Conservation (phyloP, 2,113 vertebrate genomes). For the Gorsachius goisagi region DNA sequence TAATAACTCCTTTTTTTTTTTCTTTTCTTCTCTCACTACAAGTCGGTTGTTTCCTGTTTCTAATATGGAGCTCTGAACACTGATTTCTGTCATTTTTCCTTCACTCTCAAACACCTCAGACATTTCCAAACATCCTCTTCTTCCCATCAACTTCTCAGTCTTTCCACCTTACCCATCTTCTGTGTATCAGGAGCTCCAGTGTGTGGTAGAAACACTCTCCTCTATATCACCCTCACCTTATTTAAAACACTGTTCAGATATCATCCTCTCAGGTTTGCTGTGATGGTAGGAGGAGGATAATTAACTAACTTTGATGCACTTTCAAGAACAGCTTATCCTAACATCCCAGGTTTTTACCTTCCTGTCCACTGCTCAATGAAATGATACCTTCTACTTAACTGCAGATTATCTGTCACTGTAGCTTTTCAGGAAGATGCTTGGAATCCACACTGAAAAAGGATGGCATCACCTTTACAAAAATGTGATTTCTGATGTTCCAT, state of each 20-base stretch:
- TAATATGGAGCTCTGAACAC: neutral
- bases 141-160: neutral
- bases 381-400: neutral
- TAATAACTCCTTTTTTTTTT: neutral
- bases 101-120: neutral
- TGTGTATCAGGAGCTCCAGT: slow-evolving; percentile 48
- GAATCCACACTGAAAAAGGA: neutral
- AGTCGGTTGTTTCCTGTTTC: neutral
- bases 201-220: neutral
- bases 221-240: neutral
- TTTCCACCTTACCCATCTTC: slow-evolving; percentile 8
- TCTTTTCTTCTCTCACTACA: neutral
- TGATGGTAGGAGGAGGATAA: neutral
- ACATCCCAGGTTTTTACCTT: neutral
- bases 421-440: neutral
- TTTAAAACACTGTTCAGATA: neutral
- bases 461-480: neutral
- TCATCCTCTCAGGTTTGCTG: neutral
- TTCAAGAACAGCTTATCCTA: neutral
- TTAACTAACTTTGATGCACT: neutral
- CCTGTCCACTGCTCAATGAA: neutral
- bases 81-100: neutral
- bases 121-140: neutral
- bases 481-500: neutral
- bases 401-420: neutral